Conservation (phyloP, 2,797 vertebrate genomes). For the Paedocypris micromegethes region DNA sequence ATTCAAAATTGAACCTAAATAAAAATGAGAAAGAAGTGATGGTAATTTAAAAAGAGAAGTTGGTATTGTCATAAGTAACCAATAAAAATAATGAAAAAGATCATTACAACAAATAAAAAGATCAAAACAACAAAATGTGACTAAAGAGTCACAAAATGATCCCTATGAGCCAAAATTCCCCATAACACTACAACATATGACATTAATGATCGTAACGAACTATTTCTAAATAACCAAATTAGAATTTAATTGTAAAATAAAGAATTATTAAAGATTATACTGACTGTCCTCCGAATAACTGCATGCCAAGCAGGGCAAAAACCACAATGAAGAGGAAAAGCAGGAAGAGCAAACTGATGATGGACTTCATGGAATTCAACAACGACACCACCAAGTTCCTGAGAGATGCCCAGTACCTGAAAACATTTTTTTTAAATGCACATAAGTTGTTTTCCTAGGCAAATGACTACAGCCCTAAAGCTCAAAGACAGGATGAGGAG, state of each 20-base stretch:
- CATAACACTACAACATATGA: too few species aligned
- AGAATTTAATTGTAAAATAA: neutral
- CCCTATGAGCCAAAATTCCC: too few species aligned
- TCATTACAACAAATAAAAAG: neutral
- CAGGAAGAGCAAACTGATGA: constrained; percentile 96
- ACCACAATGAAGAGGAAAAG: constrained; percentile 98
- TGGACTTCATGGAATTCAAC: constrained; percentile 98
- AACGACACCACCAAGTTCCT: constrained; percentile 93
- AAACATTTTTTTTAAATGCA: neutral
- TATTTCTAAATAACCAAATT: neutral
- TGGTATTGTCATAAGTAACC: neutral
- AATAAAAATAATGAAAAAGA: neutral
- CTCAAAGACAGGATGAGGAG: constrained; percentile 21
- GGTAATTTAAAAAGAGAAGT: neutral
- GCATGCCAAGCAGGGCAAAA: constrained; percentile 95
- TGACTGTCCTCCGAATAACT: constrained; percentile 96
- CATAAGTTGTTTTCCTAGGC: neutral
- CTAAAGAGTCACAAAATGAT: neutral
- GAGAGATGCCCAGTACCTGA: constrained; percentile 95
- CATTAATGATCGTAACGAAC: neutral
- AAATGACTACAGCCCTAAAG: neutral
- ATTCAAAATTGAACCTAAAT: constrained; percentile 90
- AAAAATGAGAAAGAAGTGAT: neutral
- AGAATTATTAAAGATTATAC: constrained; percentile 50
- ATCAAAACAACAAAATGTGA: neutral